A percentile compares a stretch with the other conserved stretches of the same genome.
phyloP scores from a whole-genome alignment of 92 coral and sea anemone species.

The Desmophyllum pertusum region DNA sequence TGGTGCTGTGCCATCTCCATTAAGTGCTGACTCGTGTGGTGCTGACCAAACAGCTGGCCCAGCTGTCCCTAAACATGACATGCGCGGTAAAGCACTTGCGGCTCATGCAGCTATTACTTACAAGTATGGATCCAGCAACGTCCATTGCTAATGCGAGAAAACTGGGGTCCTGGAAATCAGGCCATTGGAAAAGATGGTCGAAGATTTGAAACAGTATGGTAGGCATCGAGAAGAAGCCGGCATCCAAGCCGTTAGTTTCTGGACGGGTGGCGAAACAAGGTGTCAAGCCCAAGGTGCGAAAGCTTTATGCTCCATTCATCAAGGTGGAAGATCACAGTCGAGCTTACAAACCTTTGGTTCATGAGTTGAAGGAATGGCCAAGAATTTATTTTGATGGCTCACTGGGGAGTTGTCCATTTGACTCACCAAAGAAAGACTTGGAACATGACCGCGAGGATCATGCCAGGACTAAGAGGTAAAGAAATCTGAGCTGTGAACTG shows the following conservation, averaged over 20 bases:
- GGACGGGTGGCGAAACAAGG: conserved; percentile 46
- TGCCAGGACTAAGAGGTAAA: conserved; percentile 23
- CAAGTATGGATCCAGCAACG: conserved; percentile 78
- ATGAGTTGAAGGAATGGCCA: conserved; percentile 97
- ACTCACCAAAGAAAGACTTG: conserved; percentile 63
- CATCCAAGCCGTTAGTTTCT: conserved; percentile 56
- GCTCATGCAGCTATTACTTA: conserved; percentile 73
- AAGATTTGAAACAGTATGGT: conserved; percentile 66
- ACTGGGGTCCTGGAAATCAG: conserved; percentile 85
- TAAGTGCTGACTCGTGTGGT: conserved; percentile 91
- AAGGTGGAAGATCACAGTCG: conserved; percentile 95
- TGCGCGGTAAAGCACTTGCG: conserved; percentile 81
- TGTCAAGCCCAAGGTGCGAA: conserved; percentile 72
- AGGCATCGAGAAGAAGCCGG: conserved; percentile 42
- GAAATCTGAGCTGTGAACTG: neutral
- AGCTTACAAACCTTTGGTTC: conserved; percentile 86
- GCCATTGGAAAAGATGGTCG: conserved; percentile 70
- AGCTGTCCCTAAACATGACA: conserved; percentile 62
- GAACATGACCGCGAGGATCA: neutral
- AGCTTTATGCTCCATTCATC: conserved; percentile 76
- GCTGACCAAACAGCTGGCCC: conserved; percentile 66
- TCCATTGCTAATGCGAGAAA: conserved; percentile 86
- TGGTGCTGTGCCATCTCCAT: conserved; percentile 76
- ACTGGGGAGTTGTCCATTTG: conserved; percentile 87
- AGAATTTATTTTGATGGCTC: conserved; percentile 75